A percentile compares a stretch with the other conserved stretches of the same genome.
Evolutionary conservation across 2,113 vertebrate species (phyloP).

Genomic region (Ailurus styani): DNA sequence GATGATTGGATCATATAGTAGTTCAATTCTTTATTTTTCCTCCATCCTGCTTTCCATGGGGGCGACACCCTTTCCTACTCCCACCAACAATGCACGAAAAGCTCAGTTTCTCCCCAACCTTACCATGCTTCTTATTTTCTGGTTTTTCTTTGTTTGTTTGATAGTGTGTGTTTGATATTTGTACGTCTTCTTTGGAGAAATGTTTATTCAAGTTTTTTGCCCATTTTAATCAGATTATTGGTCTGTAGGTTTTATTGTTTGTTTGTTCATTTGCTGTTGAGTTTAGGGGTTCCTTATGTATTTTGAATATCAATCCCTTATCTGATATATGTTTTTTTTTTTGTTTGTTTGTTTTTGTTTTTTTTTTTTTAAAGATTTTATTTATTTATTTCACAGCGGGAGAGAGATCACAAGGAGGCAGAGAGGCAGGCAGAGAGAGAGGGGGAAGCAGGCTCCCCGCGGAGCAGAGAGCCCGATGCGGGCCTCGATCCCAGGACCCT

Average conservation of each 20-base stretch:
- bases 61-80: neutral
- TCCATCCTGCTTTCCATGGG: neutral
- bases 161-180: neutral
- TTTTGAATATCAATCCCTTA: neutral
- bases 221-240: neutral
- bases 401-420: too few relatives aligned
- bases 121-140: neutral
- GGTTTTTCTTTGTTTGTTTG: neutral
- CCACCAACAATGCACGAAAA: rapidly evolving
- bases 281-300: neutral
- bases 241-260: neutral
- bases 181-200: neutral
- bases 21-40: neutral
- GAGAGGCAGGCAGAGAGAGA: too few relatives aligned
- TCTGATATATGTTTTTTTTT: neutral
- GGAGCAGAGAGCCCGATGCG: too few relatives aligned
- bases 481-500: too few relatives aligned
- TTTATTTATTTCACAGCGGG: too few relatives aligned
- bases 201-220: neutral
- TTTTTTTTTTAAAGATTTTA: too few relatives aligned
- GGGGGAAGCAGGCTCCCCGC: too few relatives aligned
- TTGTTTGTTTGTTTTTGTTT: too few relatives aligned
- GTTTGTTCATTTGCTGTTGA: neutral
- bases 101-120: neutral
- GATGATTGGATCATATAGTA: neutral